Conservation (phyloP, 2,113 vertebrate species). For the Chrysemys picta region DNA sequence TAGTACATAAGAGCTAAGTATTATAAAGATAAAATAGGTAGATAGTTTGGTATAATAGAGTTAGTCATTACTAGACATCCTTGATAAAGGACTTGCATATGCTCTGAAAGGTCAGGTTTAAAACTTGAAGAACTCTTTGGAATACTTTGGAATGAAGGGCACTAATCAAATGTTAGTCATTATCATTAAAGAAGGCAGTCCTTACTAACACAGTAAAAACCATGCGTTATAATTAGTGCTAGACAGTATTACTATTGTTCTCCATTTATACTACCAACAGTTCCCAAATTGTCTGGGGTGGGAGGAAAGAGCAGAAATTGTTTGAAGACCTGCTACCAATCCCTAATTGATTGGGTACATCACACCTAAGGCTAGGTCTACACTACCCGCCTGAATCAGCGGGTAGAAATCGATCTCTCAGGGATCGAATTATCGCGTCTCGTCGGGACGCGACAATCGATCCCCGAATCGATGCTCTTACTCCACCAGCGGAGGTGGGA, state of each 20-base stretch:
- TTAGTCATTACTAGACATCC: neutral
- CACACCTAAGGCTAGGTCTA: neutral
- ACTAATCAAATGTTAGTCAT: neutral
- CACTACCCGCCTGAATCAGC: too few species aligned
- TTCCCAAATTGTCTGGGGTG: slow-evolving; percentile 22
- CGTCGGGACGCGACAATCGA: too few species aligned
- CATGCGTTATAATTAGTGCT: slow-evolving; percentile 29
- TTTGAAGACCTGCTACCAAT: slow-evolving; percentile 25
- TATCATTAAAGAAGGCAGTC: slow-evolving; percentile 33
- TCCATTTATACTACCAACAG: slow-evolving; percentile 35
- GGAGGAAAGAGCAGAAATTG: slow-evolving; percentile 13
- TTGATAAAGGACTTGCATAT: slow-evolving; percentile 21
- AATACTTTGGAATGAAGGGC: slow-evolving; percentile 37
- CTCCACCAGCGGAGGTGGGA: too few species aligned
- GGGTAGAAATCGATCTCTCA: too few species aligned
- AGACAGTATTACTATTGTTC: neutral
- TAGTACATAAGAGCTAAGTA: neutral
- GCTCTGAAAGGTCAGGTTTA: neutral
- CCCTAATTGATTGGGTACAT: slow-evolving; percentile 33
- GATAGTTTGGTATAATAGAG: neutral
- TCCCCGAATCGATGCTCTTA: too few species aligned
- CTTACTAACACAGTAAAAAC: neutral
- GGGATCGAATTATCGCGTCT: too few species aligned
- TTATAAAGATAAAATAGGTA: neutral
- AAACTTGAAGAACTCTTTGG: slow-evolving; percentile 5